Percentiles rank a stretch among this genome's conserved stretches.
Conservation (phyloP, 2,888 invertebrate species). For the Hydrotaea diabolus region DNA sequence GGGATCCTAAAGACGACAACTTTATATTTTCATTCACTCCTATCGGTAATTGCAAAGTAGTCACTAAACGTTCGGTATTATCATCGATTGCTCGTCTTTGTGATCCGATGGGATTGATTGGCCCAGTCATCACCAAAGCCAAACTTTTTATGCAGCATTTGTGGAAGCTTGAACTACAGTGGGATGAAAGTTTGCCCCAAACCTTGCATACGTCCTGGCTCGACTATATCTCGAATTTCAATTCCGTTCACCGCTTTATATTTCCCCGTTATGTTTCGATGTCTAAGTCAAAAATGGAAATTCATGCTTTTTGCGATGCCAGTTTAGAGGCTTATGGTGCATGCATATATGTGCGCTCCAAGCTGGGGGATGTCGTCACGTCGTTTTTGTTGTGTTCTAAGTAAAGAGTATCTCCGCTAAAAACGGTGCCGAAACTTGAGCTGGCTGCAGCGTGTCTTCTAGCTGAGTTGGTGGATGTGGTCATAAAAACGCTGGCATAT, state of each 20-base stretch:
- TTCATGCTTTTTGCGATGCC: slow-evolving; percentile 59
- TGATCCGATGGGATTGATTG: slow-evolving; percentile 61
- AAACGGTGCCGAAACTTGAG: slow-evolving; percentile 61
- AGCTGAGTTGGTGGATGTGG: background rate
- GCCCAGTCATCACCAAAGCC: slow-evolving; percentile 51
- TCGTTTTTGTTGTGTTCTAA: slow-evolving; percentile 49
- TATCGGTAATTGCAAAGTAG: background rate
- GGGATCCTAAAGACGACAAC: slow-evolving; percentile 52
- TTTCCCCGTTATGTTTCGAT: too few relatives aligned
- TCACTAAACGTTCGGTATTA: slow-evolving; percentile 53
- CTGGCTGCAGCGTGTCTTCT: slow-evolving; percentile 51
- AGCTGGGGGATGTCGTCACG: background rate
- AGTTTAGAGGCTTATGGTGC: slow-evolving; percentile 51
- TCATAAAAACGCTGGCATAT: slow-evolving; percentile 19
- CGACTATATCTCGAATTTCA: too few relatives aligned
- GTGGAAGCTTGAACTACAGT: slow-evolving; percentile 52
- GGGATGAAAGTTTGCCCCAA: slow-evolving; percentile 57
- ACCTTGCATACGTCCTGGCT: slow-evolving; percentile 52
- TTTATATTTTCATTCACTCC: slow-evolving; percentile 49
- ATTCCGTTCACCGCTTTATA: too few relatives aligned
- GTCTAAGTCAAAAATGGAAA: too few relatives aligned
- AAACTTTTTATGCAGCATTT: slow-evolving; percentile 55
- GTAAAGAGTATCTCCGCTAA: slow-evolving; percentile 53
- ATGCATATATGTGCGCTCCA: slow-evolving; percentile 45
- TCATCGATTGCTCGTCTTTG: slow-evolving; percentile 55